These are phyloP conservation scores for Martes flavigula DNA, from an alignment of 2,797 vertebrate species.

Conservation along the genomic window DNA sequence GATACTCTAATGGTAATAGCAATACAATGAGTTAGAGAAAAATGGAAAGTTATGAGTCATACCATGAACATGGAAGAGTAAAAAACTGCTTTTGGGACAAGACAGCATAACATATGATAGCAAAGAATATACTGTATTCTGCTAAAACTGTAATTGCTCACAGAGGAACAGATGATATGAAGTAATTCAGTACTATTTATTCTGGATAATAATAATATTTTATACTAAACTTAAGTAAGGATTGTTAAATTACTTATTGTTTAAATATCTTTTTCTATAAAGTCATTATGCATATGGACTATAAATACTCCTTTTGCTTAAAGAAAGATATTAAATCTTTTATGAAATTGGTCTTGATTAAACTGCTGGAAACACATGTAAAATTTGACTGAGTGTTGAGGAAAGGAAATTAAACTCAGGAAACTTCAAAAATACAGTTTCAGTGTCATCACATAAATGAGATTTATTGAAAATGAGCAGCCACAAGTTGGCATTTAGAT, in stretches of 20 bases:
- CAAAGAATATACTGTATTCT: not conserved
- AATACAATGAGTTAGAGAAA: not conserved
- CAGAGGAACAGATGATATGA: not conserved
- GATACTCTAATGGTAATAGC: not conserved
- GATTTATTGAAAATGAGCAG: not conserved
- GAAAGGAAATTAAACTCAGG: slow-evolving; percentile 6
- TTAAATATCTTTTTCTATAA: slow-evolving; percentile 20
- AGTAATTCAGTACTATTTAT: not conserved
- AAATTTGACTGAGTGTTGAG: not conserved
- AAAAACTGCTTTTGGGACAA: not conserved
- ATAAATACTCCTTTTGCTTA: not conserved
- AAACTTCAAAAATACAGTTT: not conserved
- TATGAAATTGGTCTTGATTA: slow-evolving; percentile 3
- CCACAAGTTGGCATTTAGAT: not conserved
- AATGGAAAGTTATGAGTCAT: not conserved
- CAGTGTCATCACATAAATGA: not conserved
- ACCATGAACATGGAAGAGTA: not conserved
- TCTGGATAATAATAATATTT: not conserved
- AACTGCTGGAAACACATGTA: not conserved
- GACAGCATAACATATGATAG: not conserved
- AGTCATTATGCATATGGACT: not conserved
- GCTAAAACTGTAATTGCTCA: not conserved
- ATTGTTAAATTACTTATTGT: not conserved
- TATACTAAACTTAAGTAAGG: not conserved
- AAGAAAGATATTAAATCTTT: not conserved